Base-by-base conservation (phyloP, 2,113 vertebrate species). In the Aphyosemion australe region DNA sequence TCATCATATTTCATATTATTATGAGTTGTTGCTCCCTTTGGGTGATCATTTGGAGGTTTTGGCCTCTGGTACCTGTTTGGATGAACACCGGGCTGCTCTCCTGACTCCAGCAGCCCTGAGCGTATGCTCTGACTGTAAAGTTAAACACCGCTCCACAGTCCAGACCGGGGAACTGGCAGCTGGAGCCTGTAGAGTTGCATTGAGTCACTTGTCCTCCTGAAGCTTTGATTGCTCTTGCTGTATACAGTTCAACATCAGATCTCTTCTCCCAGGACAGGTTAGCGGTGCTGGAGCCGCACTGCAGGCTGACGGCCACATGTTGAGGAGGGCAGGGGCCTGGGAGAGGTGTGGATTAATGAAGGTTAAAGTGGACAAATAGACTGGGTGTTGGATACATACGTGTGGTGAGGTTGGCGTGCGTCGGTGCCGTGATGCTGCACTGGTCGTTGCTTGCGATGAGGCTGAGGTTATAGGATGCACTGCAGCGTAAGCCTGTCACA, bases 281-380 rank as follows among this genome's bases (percentile, higher is more conserved):
- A 2, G 84, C 80, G 9, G 63, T 76, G 6, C 7, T 26, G 49
- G 58, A 82, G 41, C 76, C 74, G 20, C 92, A 92, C 61, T 61
- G 61, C 60, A 88, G 71, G 42, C 72, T 34, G 4, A 83, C 84
- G 2, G 50, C 62, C 19, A 90, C 85, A 12, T 9, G 43, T 46
- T 58, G 63, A n/a, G 90, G 90, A 8, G 82, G 56, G 43, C 92
- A 93, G 1, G 90, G 90, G 48, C 84, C 91, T 92, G 46, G 13
- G 14, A 37, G 34, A 69, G 15, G 12, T 4, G 20, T 26, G 34
- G 9, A 6, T 37, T 37, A 7, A 20, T 14, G 13, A 32, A 13
- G 9, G 34, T 34, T 48, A n/a, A n/a, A n/a, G n/a, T 59, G 18
- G 34, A 65, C 15, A 31, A 48, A 50, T 46, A 7, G 1, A 18